These are phyloP conservation scores for Xenops minutus DNA, from an alignment of 2,797 vertebrate species.

Conservation along the genomic window DNA sequence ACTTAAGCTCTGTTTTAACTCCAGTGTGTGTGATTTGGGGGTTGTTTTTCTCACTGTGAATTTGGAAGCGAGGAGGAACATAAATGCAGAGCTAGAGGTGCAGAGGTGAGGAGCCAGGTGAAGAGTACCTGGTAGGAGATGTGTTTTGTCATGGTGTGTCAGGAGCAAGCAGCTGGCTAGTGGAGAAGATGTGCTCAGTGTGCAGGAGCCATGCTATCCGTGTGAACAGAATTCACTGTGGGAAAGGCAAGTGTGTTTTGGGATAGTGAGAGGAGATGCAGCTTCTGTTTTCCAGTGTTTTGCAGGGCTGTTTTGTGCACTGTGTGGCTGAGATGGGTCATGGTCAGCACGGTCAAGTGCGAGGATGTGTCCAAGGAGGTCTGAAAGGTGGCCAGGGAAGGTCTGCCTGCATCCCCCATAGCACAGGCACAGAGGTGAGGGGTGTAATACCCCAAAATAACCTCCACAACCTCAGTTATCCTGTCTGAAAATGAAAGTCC, in stretches of 20 bases:
- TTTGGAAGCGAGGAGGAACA: neutral
- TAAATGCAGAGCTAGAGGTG: neutral
- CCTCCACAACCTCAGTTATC: neutral
- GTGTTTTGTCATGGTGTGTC: rapidly evolving
- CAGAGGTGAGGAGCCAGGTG: neutral
- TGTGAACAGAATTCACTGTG: neutral
- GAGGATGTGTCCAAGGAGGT: neutral
- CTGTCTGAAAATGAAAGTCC: neutral
- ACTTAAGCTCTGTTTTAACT: neutral
- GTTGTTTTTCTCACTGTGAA: neutral
- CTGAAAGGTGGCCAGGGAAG: neutral
- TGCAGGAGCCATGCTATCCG: rapidly evolving
- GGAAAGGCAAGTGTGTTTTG: rapidly evolving
- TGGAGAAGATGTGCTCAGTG: rapidly evolving
- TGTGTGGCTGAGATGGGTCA: neutral
- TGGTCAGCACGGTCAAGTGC: neutral
- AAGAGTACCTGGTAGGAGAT: rapidly evolving
- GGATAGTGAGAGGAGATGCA: neutral
- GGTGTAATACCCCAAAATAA: neutral
- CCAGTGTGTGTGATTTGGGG: rapidly evolving
- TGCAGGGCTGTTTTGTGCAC: neutral
- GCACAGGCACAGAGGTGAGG: rapidly evolving
- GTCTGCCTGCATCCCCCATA: neutral
- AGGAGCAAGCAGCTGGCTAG: neutral
- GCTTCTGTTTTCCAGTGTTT: neutral